Conservation (phyloP, 2,797 vertebrate genomes). For the Buphagus erythrorhynchus region DNA sequence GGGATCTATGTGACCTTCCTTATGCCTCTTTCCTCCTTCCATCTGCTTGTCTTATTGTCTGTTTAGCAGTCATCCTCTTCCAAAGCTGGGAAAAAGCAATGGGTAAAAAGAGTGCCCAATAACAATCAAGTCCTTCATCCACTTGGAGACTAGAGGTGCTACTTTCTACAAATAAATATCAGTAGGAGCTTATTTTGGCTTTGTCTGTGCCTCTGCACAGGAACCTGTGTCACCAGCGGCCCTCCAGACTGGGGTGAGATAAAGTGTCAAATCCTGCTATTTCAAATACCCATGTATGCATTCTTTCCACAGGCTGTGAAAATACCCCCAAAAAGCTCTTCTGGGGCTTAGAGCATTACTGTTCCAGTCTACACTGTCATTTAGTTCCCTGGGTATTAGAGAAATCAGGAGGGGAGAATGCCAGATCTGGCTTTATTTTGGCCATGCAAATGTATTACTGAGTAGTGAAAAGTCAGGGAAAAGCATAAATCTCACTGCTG, state of each 20-base stretch:
- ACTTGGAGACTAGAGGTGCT: background rate
- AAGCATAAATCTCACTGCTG: slow-evolving; percentile 59
- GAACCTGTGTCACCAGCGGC: slow-evolving; percentile 9
- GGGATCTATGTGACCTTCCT: background rate
- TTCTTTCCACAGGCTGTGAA: slow-evolving; percentile 53
- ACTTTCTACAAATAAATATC: slow-evolving; percentile 19
- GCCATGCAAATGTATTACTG: slow-evolving; percentile 40
- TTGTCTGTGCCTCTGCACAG: background rate
- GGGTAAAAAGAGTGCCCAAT: background rate
- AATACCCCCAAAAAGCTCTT: slow-evolving; percentile 33
- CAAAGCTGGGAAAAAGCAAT: background rate
- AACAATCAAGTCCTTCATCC: background rate
- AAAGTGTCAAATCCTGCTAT: slow-evolving; percentile 24
- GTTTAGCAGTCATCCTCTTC: background rate
- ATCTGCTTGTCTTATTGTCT: background rate
- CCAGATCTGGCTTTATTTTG: slow-evolving; percentile 65
- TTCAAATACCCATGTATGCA: background rate
- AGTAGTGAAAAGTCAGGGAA: slow-evolving; percentile 55
- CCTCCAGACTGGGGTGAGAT: background rate
- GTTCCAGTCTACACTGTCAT: slow-evolving; percentile 30
- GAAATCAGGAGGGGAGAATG: slow-evolving; percentile 2
- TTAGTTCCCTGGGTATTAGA: slow-evolving; percentile 35
- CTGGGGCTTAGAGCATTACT: slow-evolving; percentile 29
- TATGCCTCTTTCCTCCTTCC: background rate
- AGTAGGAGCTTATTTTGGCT: slow-evolving; percentile 7